These are phyloP conservation scores for Nomada ferruginata DNA, from an alignment of 2,888 invertebrate genomes.

Conservation along the genomic window DNA sequence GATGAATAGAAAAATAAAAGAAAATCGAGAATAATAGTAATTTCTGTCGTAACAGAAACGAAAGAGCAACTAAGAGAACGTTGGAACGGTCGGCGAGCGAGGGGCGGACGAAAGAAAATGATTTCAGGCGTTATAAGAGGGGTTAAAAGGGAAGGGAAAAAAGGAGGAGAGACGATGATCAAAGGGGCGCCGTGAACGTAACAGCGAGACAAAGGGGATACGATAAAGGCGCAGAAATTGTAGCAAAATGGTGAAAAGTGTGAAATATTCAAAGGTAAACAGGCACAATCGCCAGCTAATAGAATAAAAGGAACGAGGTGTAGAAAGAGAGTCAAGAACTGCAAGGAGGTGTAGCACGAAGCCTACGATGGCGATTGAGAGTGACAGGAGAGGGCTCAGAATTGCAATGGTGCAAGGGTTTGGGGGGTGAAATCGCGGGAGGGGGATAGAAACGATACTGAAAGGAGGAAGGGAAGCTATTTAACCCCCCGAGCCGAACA, in stretches of 20 bases:
- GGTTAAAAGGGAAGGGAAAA: neutral
- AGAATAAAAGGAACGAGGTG: slow-evolving; percentile 11
- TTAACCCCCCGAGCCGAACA: slow-evolving; percentile 70
- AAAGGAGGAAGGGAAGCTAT: slow-evolving; percentile 62
- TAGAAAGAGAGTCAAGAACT: neutral
- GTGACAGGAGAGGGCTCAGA: slow-evolving; percentile 14
- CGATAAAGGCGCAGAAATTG: slow-evolving; percentile 6
- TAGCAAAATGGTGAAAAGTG: neutral
- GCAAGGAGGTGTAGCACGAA: slow-evolving; percentile 3
- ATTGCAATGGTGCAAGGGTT: no score
- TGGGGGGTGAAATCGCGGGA: slow-evolving; percentile 8
- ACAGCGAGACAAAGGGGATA: slow-evolving; percentile 4
- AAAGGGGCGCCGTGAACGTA: slow-evolving; percentile 18
- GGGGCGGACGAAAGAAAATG: slow-evolving; percentile 31
- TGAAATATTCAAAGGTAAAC: slow-evolving; percentile 30
- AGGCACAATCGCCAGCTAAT: slow-evolving; percentile 14
- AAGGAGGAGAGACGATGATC: slow-evolving; percentile 15
- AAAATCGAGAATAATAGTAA: slow-evolving; percentile 28
- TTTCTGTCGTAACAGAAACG: slow-evolving; percentile 5
- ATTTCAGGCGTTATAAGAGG: slow-evolving; percentile 39
- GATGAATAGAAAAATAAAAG: slow-evolving; percentile 12
- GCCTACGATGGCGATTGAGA: slow-evolving; percentile 19
- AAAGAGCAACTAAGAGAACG: slow-evolving; percentile 2
- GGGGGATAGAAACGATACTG: slow-evolving; percentile 10
- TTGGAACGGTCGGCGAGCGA: slow-evolving; percentile 5